Evolutionary conservation across 2,797 vertebrate species (phyloP), one percentile per base, ranked within the genome.

Genomic region (Myotis myotis): DNA sequence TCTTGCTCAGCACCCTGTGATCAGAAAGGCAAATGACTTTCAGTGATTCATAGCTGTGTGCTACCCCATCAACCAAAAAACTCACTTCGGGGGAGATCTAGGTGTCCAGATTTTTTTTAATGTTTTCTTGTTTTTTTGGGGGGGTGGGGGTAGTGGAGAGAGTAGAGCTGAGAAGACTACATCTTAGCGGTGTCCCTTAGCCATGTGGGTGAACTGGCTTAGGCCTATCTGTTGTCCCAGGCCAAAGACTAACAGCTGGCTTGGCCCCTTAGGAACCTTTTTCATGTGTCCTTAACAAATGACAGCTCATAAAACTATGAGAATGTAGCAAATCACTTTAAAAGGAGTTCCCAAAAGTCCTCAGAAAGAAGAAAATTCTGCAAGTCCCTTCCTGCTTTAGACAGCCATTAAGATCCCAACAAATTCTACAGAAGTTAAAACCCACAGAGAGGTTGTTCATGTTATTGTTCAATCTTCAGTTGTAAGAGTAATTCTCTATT

Each of bases 401-500:
- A 95, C 91, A 93, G 88, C 84, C 86, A 94, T 96, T 94, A 81
- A 87, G 83, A 89, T 94, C 80, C 93, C 95, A 89, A 91, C 68
- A n/a, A 84, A 76, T 28, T 47, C 85, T 11, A 93, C 71, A 83
- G 93, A 98, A 90, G 44, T 8, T 44, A 53, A 96, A 95, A 49
- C 83, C 85, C 93, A 89, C 90, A 92, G 92, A 95, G 95, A 94
- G 91, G 87, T 95, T 91, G 87, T 91, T 96, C 97, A 97, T 95
- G 89, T 97, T 96, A 83, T 85, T 36, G 92, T 97, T 97, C 95
- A 97, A 82, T 85, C 80, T 97, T 97, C 71, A 96, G 95, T 97
- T 97, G 47, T 97, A 97, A 98, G 95, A 97, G 97, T 98, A 96
- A 97, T 96, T 94, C 97, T 98, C 97, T 98, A 97, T 98, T 98